Conservation (phyloP, 2,113 vertebrate genomes). For the Pelvicachromis taeniatus region DNA sequence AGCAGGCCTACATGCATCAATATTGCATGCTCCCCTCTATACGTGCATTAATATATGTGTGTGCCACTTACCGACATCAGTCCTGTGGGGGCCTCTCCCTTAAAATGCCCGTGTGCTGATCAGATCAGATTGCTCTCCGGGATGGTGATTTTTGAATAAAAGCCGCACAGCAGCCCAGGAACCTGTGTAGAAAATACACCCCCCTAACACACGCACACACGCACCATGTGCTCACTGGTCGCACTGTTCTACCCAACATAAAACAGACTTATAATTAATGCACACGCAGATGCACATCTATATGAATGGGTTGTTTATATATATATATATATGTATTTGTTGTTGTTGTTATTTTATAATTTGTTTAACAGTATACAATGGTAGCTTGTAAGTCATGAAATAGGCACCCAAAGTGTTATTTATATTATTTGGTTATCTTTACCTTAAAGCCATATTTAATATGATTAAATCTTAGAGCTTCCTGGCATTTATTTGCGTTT, state of each 20-base stretch:
- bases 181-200: conserved; percentile 58
- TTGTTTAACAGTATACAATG: neutral
- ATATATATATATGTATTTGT: no score
- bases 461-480: neutral
- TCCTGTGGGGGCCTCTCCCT: conserved; percentile 6
- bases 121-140: conserved; percentile 46
- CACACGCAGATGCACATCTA: neutral
- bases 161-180: conserved; percentile 66
- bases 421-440: neutral
- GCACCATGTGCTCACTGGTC: conserved; percentile 22
- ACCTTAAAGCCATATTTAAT: neutral
- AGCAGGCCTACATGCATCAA: conserved; percentile 6
- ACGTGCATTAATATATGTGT: neutral
- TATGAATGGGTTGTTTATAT: neutral
- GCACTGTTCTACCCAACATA: neutral
- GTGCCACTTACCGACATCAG: conserved; percentile 59
- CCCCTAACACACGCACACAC: neutral
- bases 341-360: neutral
- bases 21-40: neutral
- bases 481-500: neutral
- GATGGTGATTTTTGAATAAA: conserved; percentile 63
- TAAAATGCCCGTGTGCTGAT: conserved; percentile 39
- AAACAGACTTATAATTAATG: neutral
- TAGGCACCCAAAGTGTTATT: neutral
- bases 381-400: neutral